phyloP scores from a whole-genome alignment of 1,140 invertebrate genomes.

The Drosophila elegans region DNA sequence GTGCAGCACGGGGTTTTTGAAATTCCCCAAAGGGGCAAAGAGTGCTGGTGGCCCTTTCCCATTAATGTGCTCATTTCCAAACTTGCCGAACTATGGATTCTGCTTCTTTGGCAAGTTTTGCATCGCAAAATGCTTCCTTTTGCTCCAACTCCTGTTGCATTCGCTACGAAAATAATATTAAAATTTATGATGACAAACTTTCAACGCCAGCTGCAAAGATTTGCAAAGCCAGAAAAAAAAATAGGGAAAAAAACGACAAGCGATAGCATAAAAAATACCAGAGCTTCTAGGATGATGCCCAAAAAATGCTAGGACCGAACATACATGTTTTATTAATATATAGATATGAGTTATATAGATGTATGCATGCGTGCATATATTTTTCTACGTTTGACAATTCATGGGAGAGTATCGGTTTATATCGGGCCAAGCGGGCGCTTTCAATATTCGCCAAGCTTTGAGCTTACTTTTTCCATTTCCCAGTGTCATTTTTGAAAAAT shows the following conservation, averaged over 20 bases:
- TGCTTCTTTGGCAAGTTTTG: conserved; percentile 18
- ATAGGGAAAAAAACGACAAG: conserved; percentile 9
- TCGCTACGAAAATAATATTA: conserved; percentile 54
- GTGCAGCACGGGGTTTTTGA: conserved; percentile 30
- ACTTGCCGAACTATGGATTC: conserved; percentile 50
- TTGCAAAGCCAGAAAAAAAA: conserved; percentile 38
- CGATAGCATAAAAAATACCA: conserved; percentile 35
- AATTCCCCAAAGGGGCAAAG: conserved; percentile 10
- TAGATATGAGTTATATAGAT: conserved; percentile 25
- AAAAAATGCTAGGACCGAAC: conserved; percentile 59
- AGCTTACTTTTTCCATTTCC: conserved; percentile 83
- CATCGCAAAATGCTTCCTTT: conserved; percentile 32
- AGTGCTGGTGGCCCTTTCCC: conserved; percentile 9
- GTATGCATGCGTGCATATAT: conserved; percentile 35
- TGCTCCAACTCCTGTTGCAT: conserved; percentile 31
- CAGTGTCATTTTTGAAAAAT: conserved; percentile 83
- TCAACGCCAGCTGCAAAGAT: conserved; percentile 79
- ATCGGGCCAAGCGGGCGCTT: conserved; percentile 49
- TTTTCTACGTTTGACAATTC: conserved; percentile 36
- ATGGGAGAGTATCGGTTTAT: conserved; percentile 46
- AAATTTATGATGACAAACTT: conserved; percentile 82
- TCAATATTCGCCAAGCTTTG: conserved; percentile 75
- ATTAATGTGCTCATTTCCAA: conserved; percentile 79
- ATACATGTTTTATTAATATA: conserved; percentile 67
- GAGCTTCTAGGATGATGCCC: conserved; percentile 24